These are phyloP conservation scores for Atrina japonica DNA, from an alignment of 2,888 invertebrate genomes.

Conservation along the genomic window DNA sequence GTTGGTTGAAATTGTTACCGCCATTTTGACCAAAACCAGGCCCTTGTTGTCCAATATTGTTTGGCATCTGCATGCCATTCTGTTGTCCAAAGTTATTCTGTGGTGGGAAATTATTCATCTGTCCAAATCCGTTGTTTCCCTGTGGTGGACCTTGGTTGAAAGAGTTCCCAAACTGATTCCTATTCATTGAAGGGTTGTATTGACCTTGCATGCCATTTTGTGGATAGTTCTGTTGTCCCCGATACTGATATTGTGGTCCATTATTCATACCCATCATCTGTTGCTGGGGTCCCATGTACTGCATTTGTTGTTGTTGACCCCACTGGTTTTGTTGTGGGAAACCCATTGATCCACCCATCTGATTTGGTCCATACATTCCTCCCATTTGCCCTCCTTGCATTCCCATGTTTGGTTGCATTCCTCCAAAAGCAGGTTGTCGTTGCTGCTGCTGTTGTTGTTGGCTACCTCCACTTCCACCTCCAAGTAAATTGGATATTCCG, in stretches of 20 bases:
- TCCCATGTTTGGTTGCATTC: constrained; percentile 18
- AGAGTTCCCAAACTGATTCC: background rate
- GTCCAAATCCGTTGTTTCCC: background rate
- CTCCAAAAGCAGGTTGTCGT: background rate
- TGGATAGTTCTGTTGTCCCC: too few relatives aligned
- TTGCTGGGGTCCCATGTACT: background rate
- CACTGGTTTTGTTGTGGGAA: background rate
- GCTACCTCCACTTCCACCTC: constrained; percentile 10
- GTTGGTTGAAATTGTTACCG: constrained; percentile 8
- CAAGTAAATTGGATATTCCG: constrained; percentile 30
- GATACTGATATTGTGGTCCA: constrained; percentile 7
- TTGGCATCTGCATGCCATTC: constrained; percentile 3
- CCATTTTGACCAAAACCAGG: background rate
- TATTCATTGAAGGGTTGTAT: constrained; percentile 1
- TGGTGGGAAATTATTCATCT: too few relatives aligned
- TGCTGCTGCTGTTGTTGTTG: too few relatives aligned
- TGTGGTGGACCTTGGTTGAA: constrained; percentile 2
- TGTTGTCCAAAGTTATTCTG: constrained; percentile 1
- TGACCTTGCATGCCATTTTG: constrained; percentile 3
- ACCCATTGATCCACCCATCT: constrained; percentile 14
- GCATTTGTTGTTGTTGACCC: background rate
- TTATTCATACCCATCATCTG: constrained; percentile 6
- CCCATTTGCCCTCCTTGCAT: background rate
- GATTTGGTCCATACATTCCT: constrained; percentile 16
- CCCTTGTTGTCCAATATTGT: constrained; percentile 4